A percentile compares a stretch with the other conserved stretches of the same genome.
These are phyloP conservation scores for Paramuricea clavata DNA, from an alignment of 92 coral and sea anemone genomes.

Conservation along the genomic window DNA sequence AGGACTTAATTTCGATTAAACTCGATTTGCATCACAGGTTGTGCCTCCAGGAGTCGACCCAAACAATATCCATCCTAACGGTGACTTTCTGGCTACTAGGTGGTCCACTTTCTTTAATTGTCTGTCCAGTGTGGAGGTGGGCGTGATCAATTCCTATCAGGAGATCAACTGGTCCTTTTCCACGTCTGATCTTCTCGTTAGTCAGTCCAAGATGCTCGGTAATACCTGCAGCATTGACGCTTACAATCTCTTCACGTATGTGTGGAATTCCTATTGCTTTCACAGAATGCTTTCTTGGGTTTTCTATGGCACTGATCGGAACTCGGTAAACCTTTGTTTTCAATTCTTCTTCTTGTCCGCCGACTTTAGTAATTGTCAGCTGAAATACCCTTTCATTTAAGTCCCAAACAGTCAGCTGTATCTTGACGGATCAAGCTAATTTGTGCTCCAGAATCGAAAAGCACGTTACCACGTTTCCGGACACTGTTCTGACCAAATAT, in stretches of 20 bases:
- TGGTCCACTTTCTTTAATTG: too few species aligned
- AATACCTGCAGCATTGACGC: too few species aligned
- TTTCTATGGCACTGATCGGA: constrained; percentile 18
- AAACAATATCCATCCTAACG: too few species aligned
- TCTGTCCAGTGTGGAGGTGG: constrained; percentile 57
- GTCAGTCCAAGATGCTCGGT: too few species aligned
- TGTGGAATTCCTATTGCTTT: too few species aligned
- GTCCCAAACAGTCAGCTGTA: constrained; percentile 52
- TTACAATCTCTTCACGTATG: too few species aligned
- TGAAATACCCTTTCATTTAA: constrained; percentile 48
- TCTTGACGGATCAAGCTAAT: constrained; percentile 55
- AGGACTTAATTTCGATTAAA: constrained; percentile 57
- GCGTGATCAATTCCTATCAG: constrained; percentile 68
- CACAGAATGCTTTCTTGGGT: too few species aligned
- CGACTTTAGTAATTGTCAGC: constrained; percentile 69
- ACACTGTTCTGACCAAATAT: constrained; percentile 60
- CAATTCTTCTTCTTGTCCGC: constrained; percentile 69
- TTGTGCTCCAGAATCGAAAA: too few species aligned
- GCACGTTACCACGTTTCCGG: constrained; percentile 65
- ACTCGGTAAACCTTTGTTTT: constrained; percentile 58
- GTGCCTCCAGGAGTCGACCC: too few species aligned
- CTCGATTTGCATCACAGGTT: not conserved
- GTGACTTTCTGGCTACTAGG: too few species aligned
- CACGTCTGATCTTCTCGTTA: constrained; percentile 1
- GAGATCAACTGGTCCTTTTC: constrained; percentile 21